Percentiles rank a stretch among this genome's conserved stretches.
phyloP scores from a whole-genome alignment of 1,140 invertebrate species.

The Hylaeus anthracinus region DNA sequence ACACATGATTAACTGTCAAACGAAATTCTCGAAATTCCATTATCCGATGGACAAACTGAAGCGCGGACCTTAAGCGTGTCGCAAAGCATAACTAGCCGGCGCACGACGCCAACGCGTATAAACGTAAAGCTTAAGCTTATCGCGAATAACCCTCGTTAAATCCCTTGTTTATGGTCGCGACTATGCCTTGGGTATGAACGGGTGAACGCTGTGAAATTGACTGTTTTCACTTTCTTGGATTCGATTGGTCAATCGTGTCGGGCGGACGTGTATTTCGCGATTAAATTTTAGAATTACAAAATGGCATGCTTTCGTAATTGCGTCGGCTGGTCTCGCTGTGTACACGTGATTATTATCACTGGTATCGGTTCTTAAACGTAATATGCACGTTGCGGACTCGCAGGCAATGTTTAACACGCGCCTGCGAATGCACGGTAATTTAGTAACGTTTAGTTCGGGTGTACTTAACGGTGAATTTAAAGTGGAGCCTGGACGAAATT shows the following conservation, averaged over 20 bases:
- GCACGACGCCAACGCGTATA: background rate
- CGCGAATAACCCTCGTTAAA: constrained; percentile 51
- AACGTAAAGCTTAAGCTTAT: constrained; percentile 52
- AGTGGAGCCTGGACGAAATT: too few relatives aligned
- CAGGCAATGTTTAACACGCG: too few relatives aligned
- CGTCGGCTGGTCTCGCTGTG: background rate
- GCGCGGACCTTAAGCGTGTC: constrained; percentile 5
- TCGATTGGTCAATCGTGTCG: constrained; percentile 22
- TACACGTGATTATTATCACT: background rate
- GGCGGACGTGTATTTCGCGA: background rate
- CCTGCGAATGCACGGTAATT: too few relatives aligned
- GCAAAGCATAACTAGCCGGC: constrained; percentile 4
- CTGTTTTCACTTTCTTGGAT: constrained; percentile 29
- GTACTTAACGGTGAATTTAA: too few relatives aligned
- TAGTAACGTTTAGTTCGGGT: too few relatives aligned
- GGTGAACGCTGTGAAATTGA: constrained; percentile 27
- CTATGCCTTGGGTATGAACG: constrained; percentile 17
- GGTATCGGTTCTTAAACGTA: background rate
- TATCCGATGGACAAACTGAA: constrained; percentile 22
- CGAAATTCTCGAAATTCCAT: constrained; percentile 37
- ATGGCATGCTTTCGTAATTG: background rate
- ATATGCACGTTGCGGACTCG: too few relatives aligned
- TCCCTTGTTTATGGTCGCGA: constrained; percentile 51
- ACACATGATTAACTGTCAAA: constrained; percentile 36
- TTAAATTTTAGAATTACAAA: background rate